Evolutionary conservation across 2,113 vertebrate species (phyloP).

Genomic region (Spizaetus ornatus): DNA sequence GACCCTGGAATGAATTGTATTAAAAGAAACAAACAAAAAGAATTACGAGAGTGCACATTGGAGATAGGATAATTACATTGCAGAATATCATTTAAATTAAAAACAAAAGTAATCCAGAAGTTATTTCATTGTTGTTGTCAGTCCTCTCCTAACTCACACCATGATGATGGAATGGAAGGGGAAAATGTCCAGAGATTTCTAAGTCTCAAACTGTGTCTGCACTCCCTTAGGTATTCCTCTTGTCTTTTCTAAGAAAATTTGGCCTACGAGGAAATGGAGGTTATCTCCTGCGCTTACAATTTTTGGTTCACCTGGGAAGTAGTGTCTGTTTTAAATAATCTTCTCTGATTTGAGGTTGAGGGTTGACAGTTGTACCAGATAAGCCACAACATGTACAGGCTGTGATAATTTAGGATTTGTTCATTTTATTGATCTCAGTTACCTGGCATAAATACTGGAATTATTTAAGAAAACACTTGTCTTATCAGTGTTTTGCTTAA

Average conservation of each 20-base stretch:
- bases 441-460: not conserved
- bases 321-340: not conserved
- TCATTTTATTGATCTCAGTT: not conserved
- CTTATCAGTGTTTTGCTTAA: not conserved
- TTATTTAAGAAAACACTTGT: not conserved
- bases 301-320: not conserved
- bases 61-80: not conserved
- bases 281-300: not conserved
- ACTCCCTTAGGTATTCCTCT: not conserved
- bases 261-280: not conserved
- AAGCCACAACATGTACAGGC: not conserved
- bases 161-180: not conserved
- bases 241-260: not conserved
- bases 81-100: not conserved
- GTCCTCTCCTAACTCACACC: not conserved
- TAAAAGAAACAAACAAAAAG: not conserved
- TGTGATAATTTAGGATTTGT: not conserved
- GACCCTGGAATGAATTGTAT: rapidly evolving
- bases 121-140: not conserved
- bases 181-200: not conserved
- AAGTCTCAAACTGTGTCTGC: not conserved
- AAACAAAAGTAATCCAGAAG: not conserved
- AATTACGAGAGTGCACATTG: not conserved
- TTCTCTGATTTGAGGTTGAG: not conserved
- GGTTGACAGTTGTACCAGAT: not conserved